Evolutionary conservation across 2,888 invertebrate genomes (phyloP).

Genomic region (Cosmorhoe ocellata): DNA sequence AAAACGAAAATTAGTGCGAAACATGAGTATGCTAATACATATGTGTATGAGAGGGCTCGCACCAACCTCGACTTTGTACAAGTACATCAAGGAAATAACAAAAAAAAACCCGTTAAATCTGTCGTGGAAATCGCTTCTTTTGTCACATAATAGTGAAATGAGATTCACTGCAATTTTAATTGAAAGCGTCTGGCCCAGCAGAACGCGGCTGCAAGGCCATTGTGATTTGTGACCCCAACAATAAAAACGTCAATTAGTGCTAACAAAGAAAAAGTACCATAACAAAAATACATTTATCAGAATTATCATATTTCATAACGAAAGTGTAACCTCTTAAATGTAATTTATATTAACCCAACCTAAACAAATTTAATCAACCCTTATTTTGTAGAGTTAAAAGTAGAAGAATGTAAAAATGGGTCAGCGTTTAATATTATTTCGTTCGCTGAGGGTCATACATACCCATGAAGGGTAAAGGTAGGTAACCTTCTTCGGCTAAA

Average conservation of each 20-base stretch:
- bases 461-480: constrained; percentile 26
- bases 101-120: constrained; percentile 63
- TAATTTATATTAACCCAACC: constrained; percentile 45
- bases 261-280: constrained; percentile 36
- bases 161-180: constrained; percentile 47
- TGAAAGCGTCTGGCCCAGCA: constrained; percentile 35
- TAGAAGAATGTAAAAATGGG: constrained; percentile 35
- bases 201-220: constrained; percentile 47
- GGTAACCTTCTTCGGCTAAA: constrained; percentile 30
- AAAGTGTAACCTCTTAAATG: constrained; percentile 41
- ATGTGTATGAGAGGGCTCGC: too few species aligned
- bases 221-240: constrained; percentile 43
- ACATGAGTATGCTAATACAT: too few species aligned
- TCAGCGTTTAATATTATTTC: constrained; percentile 32
- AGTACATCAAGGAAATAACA: constrained; percentile 48
- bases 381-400: constrained; percentile 44
- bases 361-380: constrained; percentile 43
- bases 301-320: constrained; percentile 32
- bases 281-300: constrained; percentile 15
- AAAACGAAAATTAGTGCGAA: too few species aligned
- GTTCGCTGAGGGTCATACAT: constrained; percentile 23
- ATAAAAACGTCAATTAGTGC: constrained; percentile 29
- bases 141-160: constrained; percentile 49
- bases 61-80: too few species aligned
- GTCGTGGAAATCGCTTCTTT: constrained; percentile 66